These are phyloP conservation scores for Pteropus rufus DNA, from an alignment of 2,797 vertebrate species.

Conservation along the genomic window DNA sequence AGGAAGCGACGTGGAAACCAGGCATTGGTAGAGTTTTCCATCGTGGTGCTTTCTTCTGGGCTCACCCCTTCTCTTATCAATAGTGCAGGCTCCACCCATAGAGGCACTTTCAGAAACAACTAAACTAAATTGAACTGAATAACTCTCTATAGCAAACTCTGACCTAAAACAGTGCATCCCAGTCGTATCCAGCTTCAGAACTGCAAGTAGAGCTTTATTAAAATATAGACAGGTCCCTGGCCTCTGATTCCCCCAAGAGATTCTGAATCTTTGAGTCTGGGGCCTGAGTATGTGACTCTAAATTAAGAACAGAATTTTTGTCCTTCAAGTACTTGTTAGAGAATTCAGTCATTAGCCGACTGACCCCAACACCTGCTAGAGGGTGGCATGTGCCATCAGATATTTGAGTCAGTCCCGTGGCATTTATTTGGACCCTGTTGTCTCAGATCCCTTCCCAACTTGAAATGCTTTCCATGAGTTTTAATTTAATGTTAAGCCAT, in stretches of 20 bases:
- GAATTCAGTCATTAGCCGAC: constrained; percentile 58
- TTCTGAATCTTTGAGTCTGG: constrained; percentile 23
- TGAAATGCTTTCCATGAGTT: constrained; percentile 70
- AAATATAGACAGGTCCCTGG: neutral
- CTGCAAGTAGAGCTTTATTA: neutral
- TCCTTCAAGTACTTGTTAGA: constrained; percentile 51
- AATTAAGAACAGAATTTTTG: constrained; percentile 74
- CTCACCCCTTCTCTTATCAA: neutral
- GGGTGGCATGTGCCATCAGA: constrained; percentile 40
- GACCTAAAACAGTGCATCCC: neutral
- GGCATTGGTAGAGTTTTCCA: neutral
- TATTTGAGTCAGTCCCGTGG: constrained; percentile 41
- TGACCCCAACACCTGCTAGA: constrained; percentile 67
- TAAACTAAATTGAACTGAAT: neutral
- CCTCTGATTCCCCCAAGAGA: neutral
- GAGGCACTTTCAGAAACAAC: neutral
- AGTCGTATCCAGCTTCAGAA: neutral
- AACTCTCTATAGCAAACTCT: neutral
- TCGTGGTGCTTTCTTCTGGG: neutral
- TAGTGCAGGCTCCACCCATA: neutral
- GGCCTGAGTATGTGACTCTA: constrained; percentile 67
- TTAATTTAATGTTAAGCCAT: constrained; percentile 71
- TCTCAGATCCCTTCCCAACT: constrained; percentile 74
- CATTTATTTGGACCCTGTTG: constrained; percentile 64
- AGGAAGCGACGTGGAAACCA: neutral